These are phyloP conservation scores for Parambassis ranga DNA, from an alignment of 2,797 vertebrate genomes.

Conservation along the genomic window DNA sequence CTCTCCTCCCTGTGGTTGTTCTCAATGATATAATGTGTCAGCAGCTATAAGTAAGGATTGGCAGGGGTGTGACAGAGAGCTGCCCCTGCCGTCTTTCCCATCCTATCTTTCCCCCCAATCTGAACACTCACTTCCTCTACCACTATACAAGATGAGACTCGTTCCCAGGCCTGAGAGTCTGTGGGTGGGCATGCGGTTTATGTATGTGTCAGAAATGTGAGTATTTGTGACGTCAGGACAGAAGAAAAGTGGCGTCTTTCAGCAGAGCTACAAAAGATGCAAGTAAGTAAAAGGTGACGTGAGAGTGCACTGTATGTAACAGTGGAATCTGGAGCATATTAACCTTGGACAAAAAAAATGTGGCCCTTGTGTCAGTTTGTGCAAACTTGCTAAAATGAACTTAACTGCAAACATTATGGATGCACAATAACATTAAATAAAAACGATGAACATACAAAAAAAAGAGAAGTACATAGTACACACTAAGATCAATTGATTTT, in stretches of 20 bases:
- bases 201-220: conserved; percentile 58
- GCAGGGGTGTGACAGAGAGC: conserved; percentile 61
- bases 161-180: conserved; percentile 45
- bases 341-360: neutral
- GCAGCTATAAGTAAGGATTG: conserved; percentile 60
- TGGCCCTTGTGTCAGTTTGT: neutral
- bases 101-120: conserved; percentile 33
- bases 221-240: conserved; percentile 46
- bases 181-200: conserved; percentile 63
- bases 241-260: conserved; percentile 8
- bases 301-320: neutral
- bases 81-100: conserved; percentile 27
- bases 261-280: neutral
- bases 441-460: neutral
- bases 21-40: conserved; percentile 74
- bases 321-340: neutral
- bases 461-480: neutral
- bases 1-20: conserved; percentile 33
- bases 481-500: neutral
- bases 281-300: conserved; percentile 12
- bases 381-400: neutral
- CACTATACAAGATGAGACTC: conserved; percentile 69
- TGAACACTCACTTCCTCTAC: conserved; percentile 61
- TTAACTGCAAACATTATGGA: neutral
- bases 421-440: conserved; percentile 16